Evolutionary conservation across 2,113 vertebrate species (phyloP).

Genomic region (Zeus faber): DNA sequence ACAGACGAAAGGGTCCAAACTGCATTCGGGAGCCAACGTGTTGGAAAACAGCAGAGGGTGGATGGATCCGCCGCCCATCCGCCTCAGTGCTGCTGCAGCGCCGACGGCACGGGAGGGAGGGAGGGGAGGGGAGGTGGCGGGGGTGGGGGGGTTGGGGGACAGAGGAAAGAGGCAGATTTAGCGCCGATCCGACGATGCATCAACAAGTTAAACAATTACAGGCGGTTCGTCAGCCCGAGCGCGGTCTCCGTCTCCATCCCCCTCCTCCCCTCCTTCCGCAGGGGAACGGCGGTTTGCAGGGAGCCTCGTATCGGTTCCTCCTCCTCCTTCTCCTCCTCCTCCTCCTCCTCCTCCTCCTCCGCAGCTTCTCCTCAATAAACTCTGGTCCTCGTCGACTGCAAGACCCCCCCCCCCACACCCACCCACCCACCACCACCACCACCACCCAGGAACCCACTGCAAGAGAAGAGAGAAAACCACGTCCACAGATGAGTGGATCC

Average conservation of each 20-base stretch:
- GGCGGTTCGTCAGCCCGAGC: conserved; percentile 31
- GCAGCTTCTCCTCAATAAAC: conserved; percentile 71
- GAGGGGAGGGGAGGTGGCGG: too few species aligned
- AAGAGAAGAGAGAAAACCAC: conserved; percentile 50
- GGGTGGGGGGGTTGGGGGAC: too few species aligned
- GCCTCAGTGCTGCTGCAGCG: too few species aligned
- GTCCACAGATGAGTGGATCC: conserved; percentile 61
- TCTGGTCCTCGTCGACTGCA: conserved; percentile 71
- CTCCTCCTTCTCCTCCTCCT: conserved; percentile 60
- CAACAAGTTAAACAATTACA: conserved; percentile 73
- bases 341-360: conserved; percentile 51
- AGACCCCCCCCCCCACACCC: conserved; percentile 64
- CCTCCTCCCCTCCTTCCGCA: conserved; percentile 34
- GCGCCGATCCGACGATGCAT: too few species aligned
- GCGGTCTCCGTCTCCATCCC: conserved; percentile 6
- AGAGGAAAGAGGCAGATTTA: too few species aligned
- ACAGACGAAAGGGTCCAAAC: conserved; percentile 47
- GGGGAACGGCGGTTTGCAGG: conserved; percentile 32
- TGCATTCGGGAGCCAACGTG: conserved; percentile 49
- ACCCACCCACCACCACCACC: not conserved
- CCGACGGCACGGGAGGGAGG: too few species aligned
- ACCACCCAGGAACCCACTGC: conserved; percentile 53
- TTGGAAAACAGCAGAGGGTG: conserved; percentile 44
- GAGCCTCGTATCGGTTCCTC: conserved; percentile 32
- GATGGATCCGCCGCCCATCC: conserved; percentile 59